Evolutionary conservation across 92 coral and sea anemone genomes (phyloP), one percentile per base, ranked within the genome.

Genomic region (Epizoanthus scotinus): DNA sequence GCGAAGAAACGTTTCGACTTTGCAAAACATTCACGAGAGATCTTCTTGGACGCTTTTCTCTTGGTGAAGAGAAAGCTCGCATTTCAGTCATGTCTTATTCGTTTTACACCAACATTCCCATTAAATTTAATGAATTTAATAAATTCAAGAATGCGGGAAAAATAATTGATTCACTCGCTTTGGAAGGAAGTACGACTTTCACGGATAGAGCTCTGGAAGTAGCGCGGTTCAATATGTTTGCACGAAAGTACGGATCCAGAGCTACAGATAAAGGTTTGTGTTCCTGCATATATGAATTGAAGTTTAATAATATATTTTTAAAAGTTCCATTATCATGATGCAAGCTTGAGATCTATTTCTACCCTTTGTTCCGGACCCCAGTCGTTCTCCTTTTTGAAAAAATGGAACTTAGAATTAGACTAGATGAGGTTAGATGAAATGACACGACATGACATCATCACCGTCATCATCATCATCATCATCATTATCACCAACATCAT

Each of bases 51-150:
- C 81, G 31, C 12, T 75, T 75, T 28, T 22, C 55, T 0, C 44
- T 58, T 59, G 81, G 81, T 13, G 49, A 60, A 59, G 19, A 75
- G 38, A 75, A 36, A 54, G 19, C 81, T 59, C 81, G 81, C 57
- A 15, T 75, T 28, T 75, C 81, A 38, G 40, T 75, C 28, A 75
- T 75, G 81, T 58, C 81, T 9, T 75, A 10, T 34, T 60, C 81
- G 19, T 75, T 75, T 24, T 38, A 58, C 12, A n/a, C 7, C 34
- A 20, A 75, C 13, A 38, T 59, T 60, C 68, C 81, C 24, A 38
- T 75, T 10, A 28, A 38, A 3, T 75, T 75, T 34, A 75, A 75
- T 22, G 81, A 75, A 58, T 75, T 75, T 49, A 52, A 75, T 24
- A 75, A 59, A 15, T 38, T 6, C 29, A 21, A 57, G 17, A 75